These are phyloP conservation scores for Pollicipes pollicipes DNA, from an alignment of 1,140 invertebrate species.

Conservation along the genomic window DNA sequence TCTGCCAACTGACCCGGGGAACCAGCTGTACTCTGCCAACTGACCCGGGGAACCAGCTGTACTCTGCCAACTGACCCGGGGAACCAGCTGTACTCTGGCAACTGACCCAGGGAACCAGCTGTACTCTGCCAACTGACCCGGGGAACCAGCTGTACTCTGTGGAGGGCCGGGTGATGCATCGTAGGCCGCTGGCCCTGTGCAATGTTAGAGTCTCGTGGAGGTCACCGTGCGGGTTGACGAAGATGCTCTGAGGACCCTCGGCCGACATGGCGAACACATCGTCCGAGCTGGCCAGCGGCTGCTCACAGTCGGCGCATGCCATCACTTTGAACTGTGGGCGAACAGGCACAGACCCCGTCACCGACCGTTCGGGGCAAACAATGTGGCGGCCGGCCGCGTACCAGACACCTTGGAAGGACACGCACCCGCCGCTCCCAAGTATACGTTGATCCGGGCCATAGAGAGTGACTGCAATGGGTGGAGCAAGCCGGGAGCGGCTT, in stretches of 20 bases:
- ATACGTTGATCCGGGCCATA: too few relatives aligned
- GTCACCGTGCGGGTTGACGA: constrained; percentile 57
- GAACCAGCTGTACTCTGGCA: too few relatives aligned
- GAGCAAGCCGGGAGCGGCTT: too few relatives aligned
- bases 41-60: too few relatives aligned
- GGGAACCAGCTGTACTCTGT: constrained; percentile 68
- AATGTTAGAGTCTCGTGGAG: constrained; percentile 68
- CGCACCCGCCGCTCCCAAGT: too few relatives aligned
- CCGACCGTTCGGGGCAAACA: not conserved
- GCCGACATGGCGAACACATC: constrained; percentile 64
- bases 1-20: too few relatives aligned
- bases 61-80: too few relatives aligned
- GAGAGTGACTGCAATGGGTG: too few relatives aligned
- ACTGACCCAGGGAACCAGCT: not conserved
- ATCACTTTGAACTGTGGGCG: constrained; percentile 37
- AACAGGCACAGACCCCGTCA: not conserved
- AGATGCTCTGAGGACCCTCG: constrained; percentile 59
- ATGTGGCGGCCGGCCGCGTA: too few relatives aligned
- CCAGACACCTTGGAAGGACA: too few relatives aligned
- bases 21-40: too few relatives aligned
- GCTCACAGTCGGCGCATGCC: constrained; percentile 42
- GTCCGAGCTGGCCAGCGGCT: constrained; percentile 40
- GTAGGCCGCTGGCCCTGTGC: constrained; percentile 38
- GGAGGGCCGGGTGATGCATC: constrained; percentile 37
- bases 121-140: constrained; percentile 35